A percentile compares a stretch with the other conserved stretches of the same genome.
phyloP scores from a whole-genome alignment of 2,888 invertebrate genomes.

The Diploptera punctata region DNA sequence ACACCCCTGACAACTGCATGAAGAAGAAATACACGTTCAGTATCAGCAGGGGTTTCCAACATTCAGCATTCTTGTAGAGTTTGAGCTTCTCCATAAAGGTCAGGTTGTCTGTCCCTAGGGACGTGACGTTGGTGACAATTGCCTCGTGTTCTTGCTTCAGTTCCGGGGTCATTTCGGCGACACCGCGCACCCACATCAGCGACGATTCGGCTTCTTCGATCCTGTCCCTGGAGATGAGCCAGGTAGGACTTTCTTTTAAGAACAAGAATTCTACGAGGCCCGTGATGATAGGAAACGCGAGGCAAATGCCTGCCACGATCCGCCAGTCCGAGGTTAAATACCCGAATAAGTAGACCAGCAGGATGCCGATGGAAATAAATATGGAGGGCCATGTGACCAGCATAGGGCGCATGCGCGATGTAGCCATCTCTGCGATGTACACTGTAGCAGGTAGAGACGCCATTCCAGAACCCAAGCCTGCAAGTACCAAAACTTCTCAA shows the following conservation, averaged over 20 bases:
- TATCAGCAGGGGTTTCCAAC: neutral
- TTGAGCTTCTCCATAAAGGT: neutral
- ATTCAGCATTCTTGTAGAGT: neutral
- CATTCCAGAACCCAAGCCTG: slow-evolving; percentile 55
- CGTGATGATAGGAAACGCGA: neutral
- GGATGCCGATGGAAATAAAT: slow-evolving; percentile 33
- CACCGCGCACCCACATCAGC: neutral
- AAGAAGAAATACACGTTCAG: neutral
- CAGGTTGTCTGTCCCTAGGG: neutral
- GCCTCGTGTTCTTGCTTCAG: no score
- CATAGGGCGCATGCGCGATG: slow-evolving; percentile 48
- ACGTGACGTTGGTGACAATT: no score
- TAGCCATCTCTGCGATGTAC: slow-evolving; percentile 61
- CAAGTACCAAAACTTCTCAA: no score
- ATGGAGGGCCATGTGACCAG: slow-evolving; percentile 41
- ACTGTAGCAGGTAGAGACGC: slow-evolving; percentile 61
- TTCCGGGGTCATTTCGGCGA: neutral
- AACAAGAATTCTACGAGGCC: neutral
- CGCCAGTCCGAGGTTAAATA: neutral
- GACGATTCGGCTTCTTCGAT: neutral
- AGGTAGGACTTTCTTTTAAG: neutral
- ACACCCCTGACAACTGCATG: neutral
- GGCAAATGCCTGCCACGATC: neutral
- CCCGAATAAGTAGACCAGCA: slow-evolving; percentile 36
- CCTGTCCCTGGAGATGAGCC: neutral